Conservation (phyloP, 2,113 vertebrate species). For the Solea senegalensis region DNA sequence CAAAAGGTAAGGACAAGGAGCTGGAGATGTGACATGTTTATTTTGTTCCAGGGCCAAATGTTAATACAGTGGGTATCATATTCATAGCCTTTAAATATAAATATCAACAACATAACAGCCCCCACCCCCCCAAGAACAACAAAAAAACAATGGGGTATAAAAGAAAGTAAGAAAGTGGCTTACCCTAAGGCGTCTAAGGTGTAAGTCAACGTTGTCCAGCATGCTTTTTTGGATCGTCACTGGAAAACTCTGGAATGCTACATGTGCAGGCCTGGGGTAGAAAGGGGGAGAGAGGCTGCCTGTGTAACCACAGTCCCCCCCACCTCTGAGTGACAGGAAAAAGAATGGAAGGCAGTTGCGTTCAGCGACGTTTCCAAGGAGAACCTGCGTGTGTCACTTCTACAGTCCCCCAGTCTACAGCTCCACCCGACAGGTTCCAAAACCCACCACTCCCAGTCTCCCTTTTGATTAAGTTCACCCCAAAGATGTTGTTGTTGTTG, state of each 20-base stretch:
- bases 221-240: conserved; percentile 82
- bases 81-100: neutral
- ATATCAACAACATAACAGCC: neutral
- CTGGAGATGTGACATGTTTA: conserved; percentile 19
- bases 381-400: conserved; percentile 62
- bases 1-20: neutral
- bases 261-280: conserved; percentile 18
- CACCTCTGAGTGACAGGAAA: conserved; percentile 19
- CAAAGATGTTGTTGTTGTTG: neutral
- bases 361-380: conserved; percentile 52
- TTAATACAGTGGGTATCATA: conserved; percentile 9
- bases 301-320: conserved; percentile 68
- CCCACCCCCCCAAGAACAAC: neutral
- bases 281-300: conserved; percentile 29
- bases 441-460: conserved; percentile 7
- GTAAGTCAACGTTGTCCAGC: conserved; percentile 83
- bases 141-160: neutral
- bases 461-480: conserved; percentile 11
- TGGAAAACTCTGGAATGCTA: conserved; percentile 57
- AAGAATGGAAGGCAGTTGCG: conserved; percentile 17
- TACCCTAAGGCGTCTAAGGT: conserved; percentile 87
- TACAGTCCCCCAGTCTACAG: conserved; percentile 23
- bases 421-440: conserved; percentile 28
- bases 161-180: conserved; percentile 54
- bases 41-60: neutral